Evolutionary conservation across 2,888 invertebrate genomes (phyloP).

Genomic region (Osedax frankpressi): DNA sequence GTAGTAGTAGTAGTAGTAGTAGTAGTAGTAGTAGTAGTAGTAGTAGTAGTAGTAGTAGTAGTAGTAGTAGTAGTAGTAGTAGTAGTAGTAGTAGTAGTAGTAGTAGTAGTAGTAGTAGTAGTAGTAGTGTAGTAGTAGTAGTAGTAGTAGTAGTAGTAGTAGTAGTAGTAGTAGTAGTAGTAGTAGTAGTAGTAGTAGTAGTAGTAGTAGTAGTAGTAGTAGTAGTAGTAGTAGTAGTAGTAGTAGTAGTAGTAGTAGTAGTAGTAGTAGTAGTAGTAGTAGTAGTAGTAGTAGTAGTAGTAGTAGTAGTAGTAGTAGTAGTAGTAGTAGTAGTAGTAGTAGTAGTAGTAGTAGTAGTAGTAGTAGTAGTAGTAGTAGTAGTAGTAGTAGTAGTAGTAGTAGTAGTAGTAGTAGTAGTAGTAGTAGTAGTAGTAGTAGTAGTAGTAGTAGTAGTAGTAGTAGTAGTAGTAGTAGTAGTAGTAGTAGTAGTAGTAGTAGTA

Average conservation of each 20-base stretch:
- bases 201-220: conserved; percentile 14
- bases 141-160: conserved; percentile 17
- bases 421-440: neutral
- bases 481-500: too few relatives aligned
- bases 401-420: neutral
- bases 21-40: conserved; percentile 13
- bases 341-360: neutral
- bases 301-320: neutral
- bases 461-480: too few relatives aligned
- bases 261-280: conserved; percentile 17
- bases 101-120: conserved; percentile 16
- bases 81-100: conserved; percentile 17
- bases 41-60: conserved; percentile 17
- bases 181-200: conserved; percentile 17
- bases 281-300: conserved; percentile 9
- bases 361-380: neutral
- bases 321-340: neutral
- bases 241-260: conserved; percentile 16
- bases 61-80: conserved; percentile 17
- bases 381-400: neutral
- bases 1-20: conserved; percentile 5
- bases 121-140: conserved; percentile 14
- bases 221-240: conserved; percentile 10
- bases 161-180: conserved; percentile 17
- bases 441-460: neutral